Percentiles rank a stretch among this genome's conserved stretches.
Conservation (phyloP, 2,113 vertebrate species). For the Elgaria multicarinata region DNA sequence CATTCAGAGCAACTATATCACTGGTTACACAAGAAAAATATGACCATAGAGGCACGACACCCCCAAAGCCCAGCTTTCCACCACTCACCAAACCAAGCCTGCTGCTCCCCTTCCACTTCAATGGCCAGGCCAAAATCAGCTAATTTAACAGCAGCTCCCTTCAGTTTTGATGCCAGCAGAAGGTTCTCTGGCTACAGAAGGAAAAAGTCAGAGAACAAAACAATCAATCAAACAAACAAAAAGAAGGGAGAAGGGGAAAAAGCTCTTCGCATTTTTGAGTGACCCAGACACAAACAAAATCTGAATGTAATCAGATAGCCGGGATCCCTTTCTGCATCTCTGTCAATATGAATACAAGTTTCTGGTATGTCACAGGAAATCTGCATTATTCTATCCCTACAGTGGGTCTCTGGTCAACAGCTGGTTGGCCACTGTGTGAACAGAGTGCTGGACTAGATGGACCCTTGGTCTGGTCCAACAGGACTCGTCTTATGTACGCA, state of each 20-base stretch:
- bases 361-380: neutral
- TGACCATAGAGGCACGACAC: neutral
- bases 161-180: conserved; percentile 86
- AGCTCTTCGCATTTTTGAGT: neutral
- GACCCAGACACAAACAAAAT: neutral
- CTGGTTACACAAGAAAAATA: accelerated
- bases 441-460: too few relatives aligned
- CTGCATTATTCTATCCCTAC: neutral
- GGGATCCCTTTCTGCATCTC: neutral
- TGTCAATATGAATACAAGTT: neutral
- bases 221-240: neutral
- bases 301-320: neutral
- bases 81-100: conserved; percentile 89
- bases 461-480: too few relatives aligned
- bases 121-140: conserved; percentile 89
- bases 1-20: neutral
- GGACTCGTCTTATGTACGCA: too few relatives aligned
- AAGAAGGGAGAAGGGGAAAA: neutral
- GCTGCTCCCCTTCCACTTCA: conserved; percentile 88
- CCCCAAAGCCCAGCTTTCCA: accelerated
- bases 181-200: conserved; percentile 85
- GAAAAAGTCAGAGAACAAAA: conserved; percentile 9
- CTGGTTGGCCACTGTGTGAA: too few relatives aligned
- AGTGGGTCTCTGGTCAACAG: too few relatives aligned
- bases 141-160: conserved; percentile 86